These are phyloP conservation scores for Idaea dimidiata DNA, from an alignment of 2,888 invertebrate genomes.

Conservation along the genomic window DNA sequence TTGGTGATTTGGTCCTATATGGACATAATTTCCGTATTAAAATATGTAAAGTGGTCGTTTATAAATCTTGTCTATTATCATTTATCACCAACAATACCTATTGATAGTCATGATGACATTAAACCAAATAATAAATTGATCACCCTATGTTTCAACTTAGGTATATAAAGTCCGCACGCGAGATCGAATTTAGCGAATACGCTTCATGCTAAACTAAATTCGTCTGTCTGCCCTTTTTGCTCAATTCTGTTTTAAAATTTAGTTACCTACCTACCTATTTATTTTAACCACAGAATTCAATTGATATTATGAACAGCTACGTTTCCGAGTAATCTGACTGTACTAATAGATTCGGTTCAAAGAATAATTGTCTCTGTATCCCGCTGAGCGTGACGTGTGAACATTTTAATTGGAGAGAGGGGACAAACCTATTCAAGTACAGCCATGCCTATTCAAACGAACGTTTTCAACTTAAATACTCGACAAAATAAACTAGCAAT, in stretches of 20 bases:
- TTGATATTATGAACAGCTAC: conserved; percentile 35
- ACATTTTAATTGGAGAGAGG: conserved; percentile 71
- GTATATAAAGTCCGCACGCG: no score
- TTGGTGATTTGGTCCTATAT: no score
- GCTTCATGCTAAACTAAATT: background rate
- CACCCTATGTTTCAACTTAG: no score
- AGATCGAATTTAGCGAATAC: no score
- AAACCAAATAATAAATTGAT: no score
- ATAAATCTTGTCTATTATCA: no score
- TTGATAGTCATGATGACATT: no score
- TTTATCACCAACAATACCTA: no score
- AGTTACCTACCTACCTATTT: no score
- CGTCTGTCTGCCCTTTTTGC: background rate
- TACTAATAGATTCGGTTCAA: conserved; percentile 39
- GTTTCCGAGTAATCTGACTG: conserved; percentile 35
- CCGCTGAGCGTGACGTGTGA: conserved; percentile 74
- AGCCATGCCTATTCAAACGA: background rate
- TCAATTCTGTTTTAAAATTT: no score
- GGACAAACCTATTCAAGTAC: conserved; percentile 53
- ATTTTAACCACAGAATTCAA: conserved; percentile 32
- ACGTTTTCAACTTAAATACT: background rate
- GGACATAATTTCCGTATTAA: no score
- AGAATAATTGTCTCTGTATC: conserved; percentile 37
- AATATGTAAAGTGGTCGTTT: no score
- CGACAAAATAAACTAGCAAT: background rate